Evolutionary conservation across 2,113 vertebrate genomes (phyloP).

Genomic region (Uropsilus gracilis): DNA sequence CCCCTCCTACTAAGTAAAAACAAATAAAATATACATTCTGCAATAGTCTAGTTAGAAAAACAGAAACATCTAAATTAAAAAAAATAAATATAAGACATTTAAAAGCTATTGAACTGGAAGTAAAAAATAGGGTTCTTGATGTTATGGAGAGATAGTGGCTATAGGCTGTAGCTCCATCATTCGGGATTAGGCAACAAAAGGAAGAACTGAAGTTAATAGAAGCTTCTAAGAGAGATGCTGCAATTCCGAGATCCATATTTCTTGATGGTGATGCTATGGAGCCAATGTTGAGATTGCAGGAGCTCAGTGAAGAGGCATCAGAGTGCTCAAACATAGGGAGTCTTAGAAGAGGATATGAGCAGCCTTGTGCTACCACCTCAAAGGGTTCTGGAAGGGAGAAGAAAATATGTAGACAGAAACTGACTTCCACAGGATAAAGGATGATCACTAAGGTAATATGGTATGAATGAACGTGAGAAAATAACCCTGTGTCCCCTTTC

Average conservation of each 20-base stretch:
- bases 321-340: neutral
- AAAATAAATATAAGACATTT: neutral
- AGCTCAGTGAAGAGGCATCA: neutral
- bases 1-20: neutral
- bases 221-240: neutral
- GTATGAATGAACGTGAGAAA: neutral
- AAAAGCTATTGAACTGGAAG: neutral
- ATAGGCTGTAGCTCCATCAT: neutral
- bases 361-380: neutral
- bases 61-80: neutral
- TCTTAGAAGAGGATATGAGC: rapidly evolving
- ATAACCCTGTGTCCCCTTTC: neutral
- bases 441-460: neutral
- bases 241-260: neutral
- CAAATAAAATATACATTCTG: neutral
- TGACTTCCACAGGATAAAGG: neutral
- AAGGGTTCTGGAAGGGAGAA: neutral
- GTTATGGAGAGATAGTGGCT: neutral
- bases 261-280: neutral
- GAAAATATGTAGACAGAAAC: neutral
- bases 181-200: neutral
- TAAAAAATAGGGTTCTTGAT: neutral
- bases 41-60: neutral
- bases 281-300: neutral
- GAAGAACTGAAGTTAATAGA: neutral